Percentiles rank a stretch among this genome's conserved stretches.
Evolutionary conservation across 2,113 vertebrate species (phyloP).

Genomic region (Sapajus apella): DNA sequence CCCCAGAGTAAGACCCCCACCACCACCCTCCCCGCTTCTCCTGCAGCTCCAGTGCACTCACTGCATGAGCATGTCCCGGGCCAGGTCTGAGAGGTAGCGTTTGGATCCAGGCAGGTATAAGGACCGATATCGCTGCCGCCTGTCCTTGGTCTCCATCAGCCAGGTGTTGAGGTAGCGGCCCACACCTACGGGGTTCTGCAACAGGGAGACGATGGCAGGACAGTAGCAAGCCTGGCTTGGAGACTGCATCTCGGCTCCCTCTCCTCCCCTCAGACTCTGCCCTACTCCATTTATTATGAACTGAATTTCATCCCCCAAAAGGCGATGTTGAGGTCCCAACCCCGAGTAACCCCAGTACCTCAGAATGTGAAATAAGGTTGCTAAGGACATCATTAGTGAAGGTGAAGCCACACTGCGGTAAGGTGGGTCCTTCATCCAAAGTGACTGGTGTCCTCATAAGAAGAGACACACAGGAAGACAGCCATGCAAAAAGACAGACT

Average conservation of each 20-base stretch:
- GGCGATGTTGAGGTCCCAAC: neutral
- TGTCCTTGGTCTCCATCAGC: constrained; percentile 56
- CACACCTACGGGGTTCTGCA: constrained; percentile 83
- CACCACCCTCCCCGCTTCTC: neutral
- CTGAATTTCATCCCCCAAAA: neutral
- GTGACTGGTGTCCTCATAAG: neutral
- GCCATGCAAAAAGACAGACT: neutral
- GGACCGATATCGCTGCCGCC: constrained; percentile 73
- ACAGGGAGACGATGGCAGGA: neutral
- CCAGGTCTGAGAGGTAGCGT: constrained; percentile 75
- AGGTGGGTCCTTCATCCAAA: neutral
- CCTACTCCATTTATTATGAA: neutral
- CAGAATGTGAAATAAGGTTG: neutral
- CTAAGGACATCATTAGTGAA: neutral
- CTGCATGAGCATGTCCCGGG: constrained; percentile 75
- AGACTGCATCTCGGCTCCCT: neutral
- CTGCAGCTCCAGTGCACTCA: constrained; percentile 73
- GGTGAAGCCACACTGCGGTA: neutral
- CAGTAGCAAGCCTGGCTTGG: neutral
- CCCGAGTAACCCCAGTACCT: neutral
- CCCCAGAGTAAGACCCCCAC: neutral
- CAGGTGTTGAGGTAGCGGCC: constrained; percentile 82
- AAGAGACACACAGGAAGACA: neutral
- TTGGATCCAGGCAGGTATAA: constrained; percentile 70
- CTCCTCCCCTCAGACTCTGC: fast-evolving